Base-by-base conservation (phyloP, 1,140 invertebrate species). In the Coptotermes formosanus region DNA sequence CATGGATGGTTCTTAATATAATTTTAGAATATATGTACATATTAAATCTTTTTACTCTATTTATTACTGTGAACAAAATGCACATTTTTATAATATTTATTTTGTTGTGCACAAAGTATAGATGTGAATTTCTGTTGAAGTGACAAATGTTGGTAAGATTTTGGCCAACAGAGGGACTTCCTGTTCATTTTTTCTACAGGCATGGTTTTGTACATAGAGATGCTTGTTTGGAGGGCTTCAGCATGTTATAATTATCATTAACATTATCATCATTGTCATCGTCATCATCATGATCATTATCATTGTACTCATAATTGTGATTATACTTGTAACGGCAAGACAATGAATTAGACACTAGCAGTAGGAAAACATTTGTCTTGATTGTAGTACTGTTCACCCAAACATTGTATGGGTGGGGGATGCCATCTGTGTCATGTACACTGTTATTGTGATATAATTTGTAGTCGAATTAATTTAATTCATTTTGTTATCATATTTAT, bases 11-110 rank as follows among this genome's bases (percentile, higher is more conserved):
- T 75, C 19, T 30, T 75, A 75, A 75, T 75, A 75, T 75, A 75
- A 75, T 75, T 75, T 75, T 30, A 75, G 64, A 75, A 9, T 75
- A 16, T 75, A 75, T 75, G 64, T 75, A 75, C 30, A 75, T 75
- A 75, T 75, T 75, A 75, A 75, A 75, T 75, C 64, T n/a, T 75
- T 75, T 75, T 75, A 75, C 64, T 75, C 8, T 75, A 75, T 75
- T 75, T 75, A 75, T 75, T 75, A 75, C 64, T 75, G 64, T 75
- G n/a, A 75, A 75, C 64, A 75, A 14, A 75, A 75, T 75, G 64
- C 64, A 75, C 64, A 75, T 75, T 75, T 75, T 75, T 75, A 75
- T 38, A 38, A 38, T 75, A 75, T 75, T 75, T 75, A 75, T 75
- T 75, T 75, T 30, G n/a, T 75, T 75, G 64, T 30, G 64, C 64